Base-by-base conservation (phyloP, 2,888 invertebrate species). In the Epsilonema sp. region DNA sequence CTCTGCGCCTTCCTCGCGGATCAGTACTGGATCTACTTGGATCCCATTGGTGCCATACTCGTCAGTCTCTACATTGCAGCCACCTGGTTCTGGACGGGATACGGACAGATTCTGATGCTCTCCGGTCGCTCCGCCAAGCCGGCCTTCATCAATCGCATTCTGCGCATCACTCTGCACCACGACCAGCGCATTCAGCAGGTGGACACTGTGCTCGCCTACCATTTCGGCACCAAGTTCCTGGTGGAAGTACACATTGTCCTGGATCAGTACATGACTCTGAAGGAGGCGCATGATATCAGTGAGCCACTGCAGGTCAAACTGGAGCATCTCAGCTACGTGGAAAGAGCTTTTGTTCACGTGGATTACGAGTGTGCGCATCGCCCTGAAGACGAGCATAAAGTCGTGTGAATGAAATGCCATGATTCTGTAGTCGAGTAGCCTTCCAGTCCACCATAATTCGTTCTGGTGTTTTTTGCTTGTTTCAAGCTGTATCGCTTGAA, bases 121-220 rank as follows among this genome's bases (percentile, higher is more conserved):
- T 54, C 56, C 41, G 63, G 63, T 5, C 55, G 53, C 41, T 53
- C 57, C 1, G 64, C 64, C 37, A 51, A 53, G 20, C 62, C 64
- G 3, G 62, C 57, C 36, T 58, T 63, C 48, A 65, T 64, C 53
- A 65, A 65, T 47, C 48, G 64, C 4, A 63, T 64, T 39, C 58
- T 64, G 40, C 60, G 63, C 46, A 56, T 65, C 31, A 59, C 59
- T 47, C 54, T 63, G 4, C 57, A 62, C 26, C 64, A 64, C 49
- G 58, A 62, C 48, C 44, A 48, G 2, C 49, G 56, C 4, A 61
- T 64, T 42, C 50, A 54, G 11, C 56, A 55, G 47, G 57, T 72
- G 23, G 72, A 72, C 56, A 71, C 70, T 0, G 69, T 71, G 20
- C 60, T 68, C 41, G 71, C 70, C 3, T 73, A 70, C 53, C 71